These are phyloP conservation scores for Chrysoperla carnea DNA, from an alignment of 1,140 invertebrate genomes.

Conservation along the genomic window DNA sequence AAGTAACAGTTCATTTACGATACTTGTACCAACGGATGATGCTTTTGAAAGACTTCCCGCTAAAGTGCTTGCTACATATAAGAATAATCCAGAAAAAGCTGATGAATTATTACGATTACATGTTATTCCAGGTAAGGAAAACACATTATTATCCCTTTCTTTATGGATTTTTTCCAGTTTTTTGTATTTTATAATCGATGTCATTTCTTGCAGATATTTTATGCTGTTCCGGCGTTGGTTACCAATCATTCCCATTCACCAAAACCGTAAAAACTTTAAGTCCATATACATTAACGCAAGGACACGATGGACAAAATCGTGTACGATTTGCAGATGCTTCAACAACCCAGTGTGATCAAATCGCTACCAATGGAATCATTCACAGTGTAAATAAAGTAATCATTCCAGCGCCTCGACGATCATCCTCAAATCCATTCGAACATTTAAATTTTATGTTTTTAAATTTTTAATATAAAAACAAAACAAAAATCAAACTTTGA, in stretches of 20 bases:
- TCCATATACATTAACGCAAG: constrained; percentile 23
- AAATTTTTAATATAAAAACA: too few species aligned
- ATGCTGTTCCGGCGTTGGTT: constrained; percentile 38
- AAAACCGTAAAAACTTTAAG: constrained; percentile 27
- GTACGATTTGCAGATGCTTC: constrained; percentile 32
- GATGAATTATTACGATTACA: constrained; percentile 26
- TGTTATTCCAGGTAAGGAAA: constrained; percentile 25
- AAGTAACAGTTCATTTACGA: constrained; percentile 24
- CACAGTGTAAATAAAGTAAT: constrained; percentile 34
- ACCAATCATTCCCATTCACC: constrained; percentile 31
- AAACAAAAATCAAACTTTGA: too few species aligned
- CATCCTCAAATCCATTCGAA: too few species aligned
- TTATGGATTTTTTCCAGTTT: too few species aligned
- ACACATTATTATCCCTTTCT: too few species aligned
- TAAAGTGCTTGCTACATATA: constrained; percentile 19
- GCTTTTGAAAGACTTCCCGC: constrained; percentile 33
- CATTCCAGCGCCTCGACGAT: constrained; percentile 16
- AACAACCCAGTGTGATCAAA: constrained; percentile 34
- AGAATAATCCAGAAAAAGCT: constrained; percentile 23
- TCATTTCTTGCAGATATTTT: constrained; percentile 28
- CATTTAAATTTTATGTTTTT: too few species aligned
- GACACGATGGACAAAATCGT: constrained; percentile 26
- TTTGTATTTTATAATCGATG: constrained; percentile 5
- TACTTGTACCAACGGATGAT: constrained; percentile 44
- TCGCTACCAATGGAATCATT: constrained; percentile 37